A percentile compares a stretch with the other conserved stretches of the same genome.
Evolutionary conservation across 2,113 vertebrate genomes (phyloP).

Genomic region (Orthonyx spaldingii): DNA sequence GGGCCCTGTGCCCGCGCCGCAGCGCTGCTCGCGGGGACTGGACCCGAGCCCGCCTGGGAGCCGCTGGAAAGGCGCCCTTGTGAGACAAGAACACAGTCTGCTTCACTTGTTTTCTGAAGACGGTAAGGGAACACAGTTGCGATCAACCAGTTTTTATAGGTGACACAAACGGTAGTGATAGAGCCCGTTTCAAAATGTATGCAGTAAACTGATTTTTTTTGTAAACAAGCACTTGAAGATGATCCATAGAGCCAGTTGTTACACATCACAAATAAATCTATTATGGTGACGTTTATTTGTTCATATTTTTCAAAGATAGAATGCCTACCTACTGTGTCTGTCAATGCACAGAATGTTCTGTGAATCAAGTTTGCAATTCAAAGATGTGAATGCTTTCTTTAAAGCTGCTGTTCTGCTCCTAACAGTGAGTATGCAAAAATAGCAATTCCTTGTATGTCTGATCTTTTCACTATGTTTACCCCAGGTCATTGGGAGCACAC

Average conservation of each 20-base stretch:
- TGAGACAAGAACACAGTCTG: not conserved
- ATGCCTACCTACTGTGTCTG: not conserved
- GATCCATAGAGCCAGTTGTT: not conserved
- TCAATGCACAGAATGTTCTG: not conserved
- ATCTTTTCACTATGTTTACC: not conserved
- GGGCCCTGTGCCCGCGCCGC: not conserved
- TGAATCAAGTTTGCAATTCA: not conserved
- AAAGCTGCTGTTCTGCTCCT: not conserved
- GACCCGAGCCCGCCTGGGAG: not conserved
- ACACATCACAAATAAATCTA: not conserved
- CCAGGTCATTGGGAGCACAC: not conserved
- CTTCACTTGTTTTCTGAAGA: not conserved
- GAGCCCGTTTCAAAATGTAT: not conserved
- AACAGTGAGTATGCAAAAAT: not conserved
- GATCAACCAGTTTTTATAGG: not conserved
- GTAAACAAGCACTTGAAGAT: not conserved
- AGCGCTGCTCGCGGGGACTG: not conserved
- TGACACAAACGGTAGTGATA: not conserved
- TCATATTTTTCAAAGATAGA: conserved; percentile 10
- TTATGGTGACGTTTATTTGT: not conserved
- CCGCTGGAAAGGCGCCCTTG: not conserved
- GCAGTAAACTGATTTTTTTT: not conserved
- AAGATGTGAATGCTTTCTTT: not conserved
- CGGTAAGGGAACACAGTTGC: not conserved
- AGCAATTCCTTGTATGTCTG: not conserved